These are phyloP conservation scores for Coelogynopora nodosa DNA, from an alignment of 2,888 invertebrate species.

Conservation along the genomic window DNA sequence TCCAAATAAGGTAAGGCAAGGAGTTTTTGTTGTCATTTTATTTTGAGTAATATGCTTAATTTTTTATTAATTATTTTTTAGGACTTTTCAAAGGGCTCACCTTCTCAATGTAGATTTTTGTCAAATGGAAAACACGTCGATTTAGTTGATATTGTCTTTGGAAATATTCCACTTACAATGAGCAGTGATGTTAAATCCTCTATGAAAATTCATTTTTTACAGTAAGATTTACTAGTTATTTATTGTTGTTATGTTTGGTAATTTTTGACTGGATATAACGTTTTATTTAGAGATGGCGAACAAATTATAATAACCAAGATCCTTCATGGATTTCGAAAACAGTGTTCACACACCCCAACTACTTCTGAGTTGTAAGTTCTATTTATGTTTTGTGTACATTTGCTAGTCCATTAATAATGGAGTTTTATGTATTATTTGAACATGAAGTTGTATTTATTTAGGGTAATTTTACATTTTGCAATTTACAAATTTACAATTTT, in stretches of 20 bases:
- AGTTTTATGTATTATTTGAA: too few relatives aligned
- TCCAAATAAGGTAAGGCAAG: neutral
- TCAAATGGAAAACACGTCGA: neutral
- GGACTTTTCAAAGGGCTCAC: neutral
- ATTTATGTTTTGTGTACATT: too few relatives aligned
- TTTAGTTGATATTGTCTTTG: neutral
- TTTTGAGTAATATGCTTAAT: neutral
- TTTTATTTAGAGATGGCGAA: neutral
- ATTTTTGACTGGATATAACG: too few relatives aligned
- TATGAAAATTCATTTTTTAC: neutral
- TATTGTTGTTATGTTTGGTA: neutral
- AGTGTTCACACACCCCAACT: neutral
- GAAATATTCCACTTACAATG: neutral
- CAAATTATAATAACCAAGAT: neutral
- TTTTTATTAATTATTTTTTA: neutral
- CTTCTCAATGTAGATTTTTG: neutral
- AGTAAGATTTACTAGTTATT: neutral
- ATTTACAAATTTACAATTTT: too few relatives aligned
- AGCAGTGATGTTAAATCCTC: neutral
- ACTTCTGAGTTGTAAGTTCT: neutral
- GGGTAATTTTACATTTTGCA: too few relatives aligned
- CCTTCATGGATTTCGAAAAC: neutral
- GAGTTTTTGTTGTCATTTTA: neutral
- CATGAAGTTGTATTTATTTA: too few relatives aligned
- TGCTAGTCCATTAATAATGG: too few relatives aligned